Base-by-base conservation (phyloP, 2,797 vertebrate species). In the Pseudochirops corinnae region DNA sequence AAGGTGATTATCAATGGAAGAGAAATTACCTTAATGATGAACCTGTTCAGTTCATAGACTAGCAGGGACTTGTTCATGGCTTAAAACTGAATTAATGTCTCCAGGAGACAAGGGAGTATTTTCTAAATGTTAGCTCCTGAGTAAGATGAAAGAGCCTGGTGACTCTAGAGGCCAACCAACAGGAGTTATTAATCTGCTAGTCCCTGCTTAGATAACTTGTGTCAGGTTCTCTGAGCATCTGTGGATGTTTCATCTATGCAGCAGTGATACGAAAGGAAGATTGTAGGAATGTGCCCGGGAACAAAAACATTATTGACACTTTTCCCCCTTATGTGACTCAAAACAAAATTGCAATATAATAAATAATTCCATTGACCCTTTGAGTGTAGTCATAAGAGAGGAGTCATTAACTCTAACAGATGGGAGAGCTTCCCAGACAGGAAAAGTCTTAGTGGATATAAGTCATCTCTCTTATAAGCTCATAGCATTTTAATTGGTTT, bases 1-100 rank as follows among this genome's bases (percentile, higher is more conserved):
- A 95, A 97, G 96, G 95, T 95, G 94, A 29, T 90, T 92, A 96
- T 98, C 97, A 97, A 97, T 97, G 96, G 96, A 92, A 94, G 96
- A 96, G 95, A 96, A 98, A 97, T 97, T 57, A 52, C 94, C 93
- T 97, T 98, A 95, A 96, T 96, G 96, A 97, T 96, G 74, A 95
- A 95, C 95, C 90, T 92, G 97, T 97, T 97, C 95, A 95, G 95
- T 96, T 97, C 95, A 93, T 96, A 97, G 94, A 95, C 96, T 50
- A 67, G 94, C 93, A 74, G 93, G 95, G 95, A 96, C 4, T 6
- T 97, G 91, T 92, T 95, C 33, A 4, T 87, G 95, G 92, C 93
- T 97, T 97, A 92, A 94, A 96, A 96, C 55, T 4, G 56, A 95
- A 94, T 91, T 95, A 93, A 97, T 93, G 56, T 97, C 29, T 96